Evolutionary conservation across 1,140 invertebrate species (phyloP), one percentile per base, ranked within the genome.

Genomic region (Drosophila sproati): DNA sequence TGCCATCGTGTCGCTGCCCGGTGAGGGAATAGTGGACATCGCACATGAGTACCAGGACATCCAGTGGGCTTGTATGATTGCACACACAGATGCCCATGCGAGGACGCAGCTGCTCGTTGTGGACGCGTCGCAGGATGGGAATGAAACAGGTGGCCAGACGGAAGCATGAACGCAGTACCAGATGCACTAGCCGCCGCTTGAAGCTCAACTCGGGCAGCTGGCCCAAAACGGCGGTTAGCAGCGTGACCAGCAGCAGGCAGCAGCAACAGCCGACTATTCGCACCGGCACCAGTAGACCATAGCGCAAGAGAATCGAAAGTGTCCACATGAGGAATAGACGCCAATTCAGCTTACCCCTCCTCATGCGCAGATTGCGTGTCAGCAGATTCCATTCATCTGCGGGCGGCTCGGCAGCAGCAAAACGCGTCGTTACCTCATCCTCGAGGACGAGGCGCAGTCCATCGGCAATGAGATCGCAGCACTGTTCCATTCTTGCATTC

Each of bases 1-100:
- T 82, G 8, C 83, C 83, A n/a, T 64, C 47, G 6, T 87, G 83
- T 0, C 72, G 77, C 55, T 87, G 83, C 0, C 82, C 83, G 0
- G 83, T 88, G 1, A 87, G 59, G 20, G 83, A 82, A 35, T 87
- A 87, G 39, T 87, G 66, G 1, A 45, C 73, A 45, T 87, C 83
- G 45, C 76, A 82, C 83, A 82, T 88, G 0, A 87, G 77, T 2
- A 78, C 63, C 29, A 87, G 54, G 0, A 87, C 83, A 10, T 87
- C 83, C 47, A 87, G 6, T 0, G 83, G 83, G 56, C 73, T 87
- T 0, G 82, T 87, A 29, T 87, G 83, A 3, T 87, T 87, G 73
- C 79, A 77, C 52, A 87, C 83, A 48, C 83, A 82, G 10, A 87
- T 82, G 41, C 83, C 83, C 6, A 8, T 20, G 6, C 20, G 52